phyloP scores from a whole-genome alignment of 2,113 vertebrate species.

The Charadrius vociferus region DNA sequence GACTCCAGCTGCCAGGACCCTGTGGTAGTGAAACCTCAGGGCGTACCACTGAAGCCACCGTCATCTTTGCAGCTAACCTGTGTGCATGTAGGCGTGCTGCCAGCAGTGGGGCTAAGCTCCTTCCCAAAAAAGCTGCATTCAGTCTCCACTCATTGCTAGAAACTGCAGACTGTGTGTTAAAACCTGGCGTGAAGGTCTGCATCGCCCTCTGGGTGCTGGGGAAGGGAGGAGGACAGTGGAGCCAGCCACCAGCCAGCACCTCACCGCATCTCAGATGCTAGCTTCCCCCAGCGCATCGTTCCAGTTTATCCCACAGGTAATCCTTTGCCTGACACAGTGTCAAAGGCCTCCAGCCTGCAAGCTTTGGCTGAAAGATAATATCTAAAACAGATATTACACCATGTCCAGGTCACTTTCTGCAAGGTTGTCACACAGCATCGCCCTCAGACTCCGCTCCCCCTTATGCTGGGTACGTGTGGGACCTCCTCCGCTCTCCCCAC shows the following conservation, averaged over 20 bases:
- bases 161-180: accelerated
- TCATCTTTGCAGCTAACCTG: neutral
- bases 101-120: neutral
- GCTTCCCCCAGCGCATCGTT: neutral
- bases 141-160: accelerated
- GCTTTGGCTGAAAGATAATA: neutral
- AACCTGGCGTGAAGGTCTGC: neutral
- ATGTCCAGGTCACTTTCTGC: neutral
- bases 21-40: neutral
- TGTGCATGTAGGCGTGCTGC: accelerated
- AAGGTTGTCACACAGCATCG: neutral
- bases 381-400: neutral
- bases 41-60: too few relatives aligned
- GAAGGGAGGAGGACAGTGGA: neutral
- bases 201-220: neutral
- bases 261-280: neutral
- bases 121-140: neutral
- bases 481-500: neutral
- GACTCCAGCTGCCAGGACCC: neutral
- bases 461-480: neutral
- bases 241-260: neutral
- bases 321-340: neutral
- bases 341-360: neutral
- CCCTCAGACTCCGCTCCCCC: neutral
- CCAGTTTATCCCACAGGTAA: neutral